A percentile compares a stretch with the other conserved stretches of the same genome.
phyloP scores from a whole-genome alignment of 2,797 vertebrate genomes.

The Sebastes kiyomatsui region DNA sequence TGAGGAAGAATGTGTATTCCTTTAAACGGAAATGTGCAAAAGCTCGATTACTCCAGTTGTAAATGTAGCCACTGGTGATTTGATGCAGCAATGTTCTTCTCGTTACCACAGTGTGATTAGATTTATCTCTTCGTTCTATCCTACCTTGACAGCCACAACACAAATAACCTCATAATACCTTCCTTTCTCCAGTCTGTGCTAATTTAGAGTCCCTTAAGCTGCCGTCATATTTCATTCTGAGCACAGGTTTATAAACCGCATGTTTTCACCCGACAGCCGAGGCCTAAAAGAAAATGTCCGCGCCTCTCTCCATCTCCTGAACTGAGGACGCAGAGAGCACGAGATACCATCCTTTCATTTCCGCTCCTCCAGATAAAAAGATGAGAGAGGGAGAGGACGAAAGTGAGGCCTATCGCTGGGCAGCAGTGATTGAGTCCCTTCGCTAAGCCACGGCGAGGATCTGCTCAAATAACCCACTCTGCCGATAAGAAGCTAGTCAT shows the following conservation, averaged over 20 bases:
- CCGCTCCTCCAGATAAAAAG: constrained; percentile 79
- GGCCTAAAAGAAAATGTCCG: constrained; percentile 58
- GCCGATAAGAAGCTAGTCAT: constrained; percentile 76
- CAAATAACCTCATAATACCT: constrained; percentile 40
- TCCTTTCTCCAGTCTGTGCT: constrained; percentile 8
- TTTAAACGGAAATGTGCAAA: constrained; percentile 19
- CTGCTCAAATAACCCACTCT: constrained; percentile 73
- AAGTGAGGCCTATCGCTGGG: constrained; percentile 74
- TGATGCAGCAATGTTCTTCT: not conserved
- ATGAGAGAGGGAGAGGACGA: constrained; percentile 65
- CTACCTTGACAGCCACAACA: constrained; percentile 7
- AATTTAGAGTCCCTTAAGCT: constrained; percentile 42
- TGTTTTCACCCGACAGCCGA: constrained; percentile 45
- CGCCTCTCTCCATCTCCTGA: constrained; percentile 55
- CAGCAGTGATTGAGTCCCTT: constrained; percentile 75
- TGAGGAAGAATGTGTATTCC: not conserved
- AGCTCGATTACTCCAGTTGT: constrained; percentile 24
- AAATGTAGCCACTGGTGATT: constrained; percentile 7
- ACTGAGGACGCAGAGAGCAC: constrained; percentile 35
- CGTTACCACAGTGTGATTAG: constrained; percentile 1
- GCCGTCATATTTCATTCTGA: constrained; percentile 23
- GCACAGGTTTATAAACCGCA: constrained; percentile 47
- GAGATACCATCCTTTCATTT: constrained; percentile 84
- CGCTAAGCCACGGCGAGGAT: constrained; percentile 72
- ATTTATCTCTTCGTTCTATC: constrained; percentile 11